Conservation (phyloP, 2,797 vertebrate species). For the Heliangelus exortis region DNA sequence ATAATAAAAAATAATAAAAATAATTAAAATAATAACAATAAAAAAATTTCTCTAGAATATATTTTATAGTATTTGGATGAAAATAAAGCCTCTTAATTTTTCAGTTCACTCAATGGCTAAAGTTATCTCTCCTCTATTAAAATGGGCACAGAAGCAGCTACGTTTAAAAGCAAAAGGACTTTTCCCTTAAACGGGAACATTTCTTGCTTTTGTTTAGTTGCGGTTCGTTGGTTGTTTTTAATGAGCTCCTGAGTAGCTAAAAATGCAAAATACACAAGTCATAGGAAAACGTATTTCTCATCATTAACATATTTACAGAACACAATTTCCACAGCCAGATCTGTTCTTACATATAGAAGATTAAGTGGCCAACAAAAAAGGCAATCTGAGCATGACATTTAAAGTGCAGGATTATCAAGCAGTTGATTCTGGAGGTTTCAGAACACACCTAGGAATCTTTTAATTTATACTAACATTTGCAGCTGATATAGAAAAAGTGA, state of each 20-base stretch:
- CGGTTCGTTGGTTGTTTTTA: background rate
- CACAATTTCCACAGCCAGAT: background rate
- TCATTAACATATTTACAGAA: background rate
- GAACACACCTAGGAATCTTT: background rate
- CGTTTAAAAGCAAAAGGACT: background rate
- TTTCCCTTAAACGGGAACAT: fast-evolving
- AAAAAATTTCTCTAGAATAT: background rate
- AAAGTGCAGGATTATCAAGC: background rate
- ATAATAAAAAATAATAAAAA: too few species aligned
- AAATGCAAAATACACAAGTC: background rate
- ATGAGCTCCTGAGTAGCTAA: background rate
- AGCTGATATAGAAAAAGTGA: background rate
- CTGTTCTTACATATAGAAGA: background rate
- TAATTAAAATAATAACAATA: too few species aligned
- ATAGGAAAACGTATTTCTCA: background rate
- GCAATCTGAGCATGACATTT: background rate
- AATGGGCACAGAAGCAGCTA: background rate
- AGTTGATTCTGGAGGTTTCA: background rate
- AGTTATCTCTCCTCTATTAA: background rate
- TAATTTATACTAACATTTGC: background rate
- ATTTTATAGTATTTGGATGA: background rate
- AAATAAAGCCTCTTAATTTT: background rate
- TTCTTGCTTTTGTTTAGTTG: background rate
- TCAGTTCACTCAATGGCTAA: background rate
- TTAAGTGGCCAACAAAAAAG: background rate